Percentiles rank a stretch among this genome's conserved stretches.
These are phyloP conservation scores for Euclidia mi DNA, from an alignment of 2,888 invertebrate genomes.

Conservation along the genomic window DNA sequence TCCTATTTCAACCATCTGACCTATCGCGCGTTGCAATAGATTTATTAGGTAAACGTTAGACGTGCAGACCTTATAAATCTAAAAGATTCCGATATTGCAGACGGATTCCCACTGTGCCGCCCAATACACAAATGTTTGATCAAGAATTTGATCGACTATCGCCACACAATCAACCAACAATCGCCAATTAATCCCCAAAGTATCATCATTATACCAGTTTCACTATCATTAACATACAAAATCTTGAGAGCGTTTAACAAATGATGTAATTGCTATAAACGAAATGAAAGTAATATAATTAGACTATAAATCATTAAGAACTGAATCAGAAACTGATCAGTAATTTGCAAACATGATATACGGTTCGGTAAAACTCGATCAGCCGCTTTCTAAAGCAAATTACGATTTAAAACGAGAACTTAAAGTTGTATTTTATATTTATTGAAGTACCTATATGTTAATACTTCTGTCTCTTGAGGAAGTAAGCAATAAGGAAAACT, in stretches of 20 bases:
- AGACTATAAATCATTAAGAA: constrained; percentile 45
- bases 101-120: too few relatives aligned
- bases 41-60: too few relatives aligned
- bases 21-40: too few relatives aligned
- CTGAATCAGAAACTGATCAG: constrained; percentile 36
- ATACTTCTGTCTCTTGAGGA: too few relatives aligned
- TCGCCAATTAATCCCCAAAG: not conserved
- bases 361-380: constrained; percentile 23
- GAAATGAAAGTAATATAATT: constrained; percentile 51
- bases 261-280: constrained; percentile 12
- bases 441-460: not conserved
- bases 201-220: not conserved
- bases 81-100: too few relatives aligned
- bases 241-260: constrained; percentile 1
- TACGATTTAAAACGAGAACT: constrained; percentile 10
- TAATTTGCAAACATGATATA: constrained; percentile 41
- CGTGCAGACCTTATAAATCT: too few relatives aligned
- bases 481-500: too few relatives aligned
- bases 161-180: not conserved
- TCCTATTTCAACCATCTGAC: too few relatives aligned
- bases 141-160: too few relatives aligned
- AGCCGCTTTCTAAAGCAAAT: constrained; percentile 26
- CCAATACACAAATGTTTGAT: too few relatives aligned
- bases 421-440: constrained; percentile 3
- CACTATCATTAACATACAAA: constrained; percentile 1